Evolutionary conservation across 2,113 vertebrate species (phyloP), one percentile per base, ranked within the genome.

Genomic region (Haemorhous mexicanus): DNA sequence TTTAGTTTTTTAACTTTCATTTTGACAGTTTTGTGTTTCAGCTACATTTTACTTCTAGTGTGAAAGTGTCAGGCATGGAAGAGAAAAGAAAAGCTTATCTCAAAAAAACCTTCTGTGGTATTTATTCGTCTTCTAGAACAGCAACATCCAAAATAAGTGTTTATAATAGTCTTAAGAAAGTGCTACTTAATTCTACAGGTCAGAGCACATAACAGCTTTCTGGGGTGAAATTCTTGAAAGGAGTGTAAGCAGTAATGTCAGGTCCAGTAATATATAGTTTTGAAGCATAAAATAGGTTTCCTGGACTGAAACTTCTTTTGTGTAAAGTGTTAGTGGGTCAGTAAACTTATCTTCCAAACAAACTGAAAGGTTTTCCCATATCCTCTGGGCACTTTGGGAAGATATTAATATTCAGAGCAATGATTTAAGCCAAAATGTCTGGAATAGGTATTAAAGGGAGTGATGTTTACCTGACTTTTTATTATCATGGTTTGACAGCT

Each of bases 11-110:
- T 50, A 76, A 24, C n/a, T 89, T 27, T 53, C 5, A 53, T 82
- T 93, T 91, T 85, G 67, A 58, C 77, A 59, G n/a, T 87, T 94
- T 86, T 81, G 17, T 67, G 33, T 50, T 96, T 93, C 49, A 84
- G 13, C 58, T 74, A 30, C 32, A 59, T 87, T 87, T 91, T 87
- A 11, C 35, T 91, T 94, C 67, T 81, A 47, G 37, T 43, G 8
- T 81, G n/a, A 37, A 94, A 87, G 37, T 67, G 41, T 43, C 52
- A 78, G 68, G 35, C 49, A 24, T 59, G 35, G n/a, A 55, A 75
- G 19, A 56, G 69, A 59, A 81, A 90, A 94, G 33, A 30, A 91
- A 91, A 89, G 53, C 77, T 96, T 94, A 95, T 96, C 89, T 93
- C 72, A 67, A 78, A 87, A 85, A 93, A 94, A 46, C 82, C 79